Evolutionary conservation across 2,888 invertebrate species (phyloP).

Genomic region (Hyles lineata): DNA sequence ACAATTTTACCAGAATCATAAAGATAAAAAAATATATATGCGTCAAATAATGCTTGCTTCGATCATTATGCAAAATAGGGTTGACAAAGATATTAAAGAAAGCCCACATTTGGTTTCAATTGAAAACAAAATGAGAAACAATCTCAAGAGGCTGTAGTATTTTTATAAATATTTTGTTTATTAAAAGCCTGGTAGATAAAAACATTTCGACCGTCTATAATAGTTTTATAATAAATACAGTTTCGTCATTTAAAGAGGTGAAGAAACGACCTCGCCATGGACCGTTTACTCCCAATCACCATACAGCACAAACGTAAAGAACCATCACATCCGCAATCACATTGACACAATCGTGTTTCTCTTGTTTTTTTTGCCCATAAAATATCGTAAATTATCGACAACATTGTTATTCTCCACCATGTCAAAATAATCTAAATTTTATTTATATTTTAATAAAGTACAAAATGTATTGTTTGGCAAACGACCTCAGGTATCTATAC

Average conservation of each 20-base stretch:
- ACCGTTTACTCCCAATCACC: slow-evolving; percentile 64
- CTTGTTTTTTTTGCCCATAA: slow-evolving; percentile 56
- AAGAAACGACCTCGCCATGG: slow-evolving; percentile 71
- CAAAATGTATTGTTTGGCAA: slow-evolving; percentile 27
- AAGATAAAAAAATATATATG: too few species aligned
- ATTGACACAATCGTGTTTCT: slow-evolving; percentile 61
- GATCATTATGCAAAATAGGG: too few species aligned
- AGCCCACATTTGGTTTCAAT: too few species aligned
- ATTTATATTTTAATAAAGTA: not conserved
- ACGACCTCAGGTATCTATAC: slow-evolving; percentile 30
- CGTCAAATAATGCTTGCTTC: too few species aligned
- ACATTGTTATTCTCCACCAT: slow-evolving; percentile 9
- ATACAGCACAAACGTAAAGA: slow-evolving; percentile 48
- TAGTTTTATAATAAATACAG: not conserved
- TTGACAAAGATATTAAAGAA: too few species aligned
- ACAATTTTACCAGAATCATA: too few species aligned
- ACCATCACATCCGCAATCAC: slow-evolving; percentile 63
- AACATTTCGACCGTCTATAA: not conserved
- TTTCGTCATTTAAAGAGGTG: slow-evolving; percentile 52
- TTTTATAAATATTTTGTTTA: too few species aligned
- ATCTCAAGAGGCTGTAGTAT: not conserved
- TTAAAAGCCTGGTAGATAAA: not conserved
- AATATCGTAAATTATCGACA: slow-evolving; percentile 46
- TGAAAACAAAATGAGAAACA: too few species aligned
- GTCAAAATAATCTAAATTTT: not conserved